Evolutionary conservation across 2,113 vertebrate species (phyloP), one percentile per base, ranked within the genome.

Genomic region (Syngnathus typhle): DNA sequence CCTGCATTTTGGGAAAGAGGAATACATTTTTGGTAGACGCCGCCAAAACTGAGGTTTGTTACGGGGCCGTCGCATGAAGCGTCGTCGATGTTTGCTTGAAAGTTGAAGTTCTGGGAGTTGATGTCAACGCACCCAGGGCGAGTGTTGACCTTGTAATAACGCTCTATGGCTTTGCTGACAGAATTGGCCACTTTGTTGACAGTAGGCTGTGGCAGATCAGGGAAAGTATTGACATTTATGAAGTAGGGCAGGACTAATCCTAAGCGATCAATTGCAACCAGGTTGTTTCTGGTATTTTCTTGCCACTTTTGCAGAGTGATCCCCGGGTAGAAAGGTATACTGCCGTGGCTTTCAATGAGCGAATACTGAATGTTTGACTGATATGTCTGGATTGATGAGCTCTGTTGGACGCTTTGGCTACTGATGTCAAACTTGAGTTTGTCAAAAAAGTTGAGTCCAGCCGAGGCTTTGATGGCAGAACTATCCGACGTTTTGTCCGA

Each of bases 281-380:
- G 85, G 78, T 96, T 94, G 85, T 97, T 95, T 37, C 52, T 64
- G 41, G 88, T 94, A 36, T 79, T 87, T 70, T 95, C 91, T 75
- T 98, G 95, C 95, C 95, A 98, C 49, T 78, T 86, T 88, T 94
- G 89, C 64, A 98, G 87, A 44, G 93, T 95, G 82, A 98, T 94
- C 3, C 96, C 96, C 0, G 94, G 95, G 76, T 95, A 96, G 65
- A 96, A 96, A 0, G 93, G 89, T 10, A 52, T 93, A 0, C 95
- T 75, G 5, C 85, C 96, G 0, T 95, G 76, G 80, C 94, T 95
- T 70, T 92, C 87, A 4, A 91, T 89, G 37, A 93, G 78, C 12
- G 94, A 96, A 80, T 88, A 93, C 61, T 88, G 91, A 66, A 91
- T 89, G 76, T 95, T 96, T 10, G 89, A 83, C 76, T 92, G 72